Conservation (phyloP, 2,797 vertebrate species). For the Cirrhinus mrigala region DNA sequence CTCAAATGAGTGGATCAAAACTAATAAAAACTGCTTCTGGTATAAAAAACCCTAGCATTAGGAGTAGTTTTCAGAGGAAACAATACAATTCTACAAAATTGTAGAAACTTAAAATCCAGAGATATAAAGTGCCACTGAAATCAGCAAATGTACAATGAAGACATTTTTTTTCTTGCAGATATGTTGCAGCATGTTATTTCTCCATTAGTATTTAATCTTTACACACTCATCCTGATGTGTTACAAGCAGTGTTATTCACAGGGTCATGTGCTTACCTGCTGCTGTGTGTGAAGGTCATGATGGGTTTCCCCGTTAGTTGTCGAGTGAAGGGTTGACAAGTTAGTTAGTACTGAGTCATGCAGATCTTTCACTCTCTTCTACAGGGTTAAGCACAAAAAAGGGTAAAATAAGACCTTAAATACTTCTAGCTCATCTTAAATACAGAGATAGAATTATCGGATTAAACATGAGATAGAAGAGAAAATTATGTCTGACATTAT, state of each 20-base stretch:
- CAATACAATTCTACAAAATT: background rate
- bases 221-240: background rate
- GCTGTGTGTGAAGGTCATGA: conserved; percentile 70
- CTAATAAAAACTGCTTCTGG: background rate
- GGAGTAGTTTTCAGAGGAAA: background rate
- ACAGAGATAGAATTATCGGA: background rate
- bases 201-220: background rate
- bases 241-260: conserved; percentile 1
- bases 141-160: conserved; percentile 1
- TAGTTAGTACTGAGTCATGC: conserved; percentile 84
- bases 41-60: background rate
- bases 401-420: background rate
- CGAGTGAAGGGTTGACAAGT: conserved; percentile 75
- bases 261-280: conserved; percentile 78
- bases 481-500: background rate
- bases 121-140: background rate
- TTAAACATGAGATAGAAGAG: background rate
- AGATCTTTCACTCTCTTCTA: conserved; percentile 83
- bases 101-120: background rate
- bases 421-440: background rate
- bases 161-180: background rate
- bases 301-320: conserved; percentile 67
- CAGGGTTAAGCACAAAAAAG: conserved; percentile 53
- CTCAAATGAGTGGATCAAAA: background rate
- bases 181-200: background rate